phyloP scores from a whole-genome alignment of 2,797 vertebrate species.

The Pteropus rufus region DNA sequence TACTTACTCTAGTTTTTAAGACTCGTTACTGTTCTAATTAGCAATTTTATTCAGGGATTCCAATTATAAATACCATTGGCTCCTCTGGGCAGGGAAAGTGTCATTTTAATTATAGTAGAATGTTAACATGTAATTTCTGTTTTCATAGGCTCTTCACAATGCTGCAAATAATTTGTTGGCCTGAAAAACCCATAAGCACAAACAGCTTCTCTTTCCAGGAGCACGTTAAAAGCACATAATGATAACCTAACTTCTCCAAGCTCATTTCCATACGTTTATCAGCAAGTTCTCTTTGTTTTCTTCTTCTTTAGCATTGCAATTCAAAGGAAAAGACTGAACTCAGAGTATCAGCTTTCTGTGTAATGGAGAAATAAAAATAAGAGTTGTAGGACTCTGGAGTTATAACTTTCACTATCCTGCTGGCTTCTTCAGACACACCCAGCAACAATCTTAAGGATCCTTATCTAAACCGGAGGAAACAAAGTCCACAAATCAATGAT shows the following conservation, averaged over 20 bases:
- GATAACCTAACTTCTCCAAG: not conserved
- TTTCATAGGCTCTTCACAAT: not conserved
- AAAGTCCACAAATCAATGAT: not conserved
- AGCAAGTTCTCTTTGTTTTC: constrained; percentile 2
- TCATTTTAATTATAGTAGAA: constrained; percentile 8
- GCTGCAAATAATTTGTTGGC: not conserved
- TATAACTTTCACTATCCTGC: not conserved
- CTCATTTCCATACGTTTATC: not conserved
- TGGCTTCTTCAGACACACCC: not conserved
- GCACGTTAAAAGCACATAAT: not conserved
- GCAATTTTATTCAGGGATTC: not conserved
- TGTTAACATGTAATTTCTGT: not conserved
- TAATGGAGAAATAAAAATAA: constrained; percentile 25
- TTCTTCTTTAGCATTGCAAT: not conserved
- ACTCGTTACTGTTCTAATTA: not conserved
- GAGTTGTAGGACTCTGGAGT: not conserved
- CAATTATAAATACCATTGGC: not conserved
- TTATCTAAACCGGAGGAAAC: not conserved
- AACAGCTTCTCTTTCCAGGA: not conserved
- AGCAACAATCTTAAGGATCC: not conserved
- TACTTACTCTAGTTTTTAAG: not conserved
- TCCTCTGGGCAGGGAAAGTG: not conserved
- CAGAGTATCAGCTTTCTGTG: not conserved
- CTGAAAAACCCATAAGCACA: not conserved
- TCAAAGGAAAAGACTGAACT: constrained; percentile 2